These are phyloP conservation scores for Fulmarus glacialis DNA, from an alignment of 2,113 vertebrate genomes.

Conservation along the genomic window DNA sequence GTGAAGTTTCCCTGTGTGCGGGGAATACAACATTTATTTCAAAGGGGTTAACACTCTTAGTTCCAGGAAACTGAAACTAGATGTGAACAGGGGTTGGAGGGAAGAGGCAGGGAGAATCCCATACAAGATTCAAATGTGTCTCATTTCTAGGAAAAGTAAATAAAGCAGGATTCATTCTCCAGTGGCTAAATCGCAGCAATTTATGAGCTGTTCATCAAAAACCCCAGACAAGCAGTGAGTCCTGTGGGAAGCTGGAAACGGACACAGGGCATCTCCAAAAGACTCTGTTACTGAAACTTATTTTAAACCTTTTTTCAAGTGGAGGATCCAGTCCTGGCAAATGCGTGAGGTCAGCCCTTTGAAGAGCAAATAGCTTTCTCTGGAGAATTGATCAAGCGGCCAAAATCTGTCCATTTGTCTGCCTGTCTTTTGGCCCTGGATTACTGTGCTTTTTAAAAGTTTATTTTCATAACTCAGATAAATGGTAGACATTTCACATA, in stretches of 20 bases:
- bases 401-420: background rate
- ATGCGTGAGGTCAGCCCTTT: background rate
- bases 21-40: background rate
- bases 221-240: background rate
- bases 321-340: background rate
- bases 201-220: background rate
- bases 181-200: background rate
- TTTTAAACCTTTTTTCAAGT: background rate
- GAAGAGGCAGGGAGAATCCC: background rate
- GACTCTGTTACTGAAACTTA: background rate
- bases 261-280: background rate
- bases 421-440: background rate
- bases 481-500: background rate
- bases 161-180: background rate
- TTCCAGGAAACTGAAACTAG: background rate
- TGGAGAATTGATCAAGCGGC: background rate
- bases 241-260: background rate
- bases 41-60: background rate
- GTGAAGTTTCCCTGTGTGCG: background rate
- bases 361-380: background rate
- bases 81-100: background rate
- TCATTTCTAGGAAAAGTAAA: background rate
- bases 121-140: background rate
- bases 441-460: background rate
- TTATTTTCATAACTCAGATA: background rate